phyloP scores from a whole-genome alignment of 2,888 invertebrate genomes.

The Griposia aprilina region DNA sequence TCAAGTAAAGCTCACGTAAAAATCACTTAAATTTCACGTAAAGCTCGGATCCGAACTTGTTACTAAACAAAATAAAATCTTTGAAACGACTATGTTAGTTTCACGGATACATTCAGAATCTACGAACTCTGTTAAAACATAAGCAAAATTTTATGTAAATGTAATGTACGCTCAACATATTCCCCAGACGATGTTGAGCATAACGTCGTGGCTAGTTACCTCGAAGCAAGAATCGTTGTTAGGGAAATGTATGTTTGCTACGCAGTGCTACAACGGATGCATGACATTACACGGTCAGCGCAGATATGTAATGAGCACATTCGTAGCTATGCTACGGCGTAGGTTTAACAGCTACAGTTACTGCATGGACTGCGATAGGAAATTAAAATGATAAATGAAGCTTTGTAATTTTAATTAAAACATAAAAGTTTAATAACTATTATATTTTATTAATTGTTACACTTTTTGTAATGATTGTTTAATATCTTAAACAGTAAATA shows the following conservation, averaged over 20 bases:
- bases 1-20: no score
- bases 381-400: not conserved
- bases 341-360: constrained; percentile 17
- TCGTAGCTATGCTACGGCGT: constrained; percentile 52
- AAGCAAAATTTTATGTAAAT: constrained; percentile 25
- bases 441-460: not conserved
- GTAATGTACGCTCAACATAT: constrained; percentile 13
- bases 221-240: constrained; percentile 30
- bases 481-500: not conserved
- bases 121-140: not conserved
- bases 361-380: not conserved
- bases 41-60: not conserved
- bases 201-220: constrained; percentile 8
- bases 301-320: constrained; percentile 43
- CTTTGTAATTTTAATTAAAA: not conserved
- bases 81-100: not conserved
- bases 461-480: not conserved
- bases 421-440: not conserved
- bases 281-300: constrained; percentile 23
- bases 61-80: constrained; percentile 8
- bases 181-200: constrained; percentile 4
- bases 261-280: constrained; percentile 42
- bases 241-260: constrained; percentile 43
- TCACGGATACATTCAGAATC: not conserved
- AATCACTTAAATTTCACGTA: no score